A percentile compares a stretch with the other conserved stretches of the same genome.
Evolutionary conservation across 2,888 invertebrate genomes (phyloP).

Genomic region (Pollenia amentaria): DNA sequence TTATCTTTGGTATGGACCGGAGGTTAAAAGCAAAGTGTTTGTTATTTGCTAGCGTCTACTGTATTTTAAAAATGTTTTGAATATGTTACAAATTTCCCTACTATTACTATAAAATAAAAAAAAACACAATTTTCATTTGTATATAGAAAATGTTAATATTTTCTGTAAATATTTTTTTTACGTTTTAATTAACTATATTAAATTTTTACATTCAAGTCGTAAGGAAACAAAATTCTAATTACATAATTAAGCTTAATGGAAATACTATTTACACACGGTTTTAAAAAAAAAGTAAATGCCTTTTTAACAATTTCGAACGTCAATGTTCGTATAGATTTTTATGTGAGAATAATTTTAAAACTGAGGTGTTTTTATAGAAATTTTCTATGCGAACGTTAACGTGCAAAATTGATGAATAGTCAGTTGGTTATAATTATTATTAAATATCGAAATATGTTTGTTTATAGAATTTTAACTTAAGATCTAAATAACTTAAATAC

Average conservation of each 20-base stretch:
- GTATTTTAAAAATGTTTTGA: too few species aligned
- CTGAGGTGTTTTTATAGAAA: too few species aligned
- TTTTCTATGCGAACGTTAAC: too few species aligned
- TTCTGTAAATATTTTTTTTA: constrained; percentile 25
- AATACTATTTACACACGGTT: constrained; percentile 65
- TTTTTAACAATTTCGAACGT: too few species aligned
- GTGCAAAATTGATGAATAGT: too few species aligned
- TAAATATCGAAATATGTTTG: constrained; percentile 23
- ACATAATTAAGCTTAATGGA: constrained; percentile 53
- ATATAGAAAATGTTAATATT: constrained; percentile 21
- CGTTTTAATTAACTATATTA: constrained; percentile 34
- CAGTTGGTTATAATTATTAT: constrained; percentile 7
- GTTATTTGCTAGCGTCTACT: too few species aligned
- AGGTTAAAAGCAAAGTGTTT: too few species aligned
- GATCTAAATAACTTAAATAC: constrained; percentile 1
- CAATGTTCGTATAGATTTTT: too few species aligned
- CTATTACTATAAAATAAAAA: too few species aligned
- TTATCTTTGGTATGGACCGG: too few species aligned
- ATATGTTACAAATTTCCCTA: too few species aligned
- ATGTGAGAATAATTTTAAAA: too few species aligned
- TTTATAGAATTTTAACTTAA: background rate
- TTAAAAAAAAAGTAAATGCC: background rate
- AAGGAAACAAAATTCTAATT: constrained; percentile 40
- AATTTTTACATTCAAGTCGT: constrained; percentile 52
- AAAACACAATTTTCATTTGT: background rate